Evolutionary conservation across 2,888 invertebrate genomes (phyloP), one percentile per base, ranked within the genome.

Genomic region (Smittia aterrima): DNA sequence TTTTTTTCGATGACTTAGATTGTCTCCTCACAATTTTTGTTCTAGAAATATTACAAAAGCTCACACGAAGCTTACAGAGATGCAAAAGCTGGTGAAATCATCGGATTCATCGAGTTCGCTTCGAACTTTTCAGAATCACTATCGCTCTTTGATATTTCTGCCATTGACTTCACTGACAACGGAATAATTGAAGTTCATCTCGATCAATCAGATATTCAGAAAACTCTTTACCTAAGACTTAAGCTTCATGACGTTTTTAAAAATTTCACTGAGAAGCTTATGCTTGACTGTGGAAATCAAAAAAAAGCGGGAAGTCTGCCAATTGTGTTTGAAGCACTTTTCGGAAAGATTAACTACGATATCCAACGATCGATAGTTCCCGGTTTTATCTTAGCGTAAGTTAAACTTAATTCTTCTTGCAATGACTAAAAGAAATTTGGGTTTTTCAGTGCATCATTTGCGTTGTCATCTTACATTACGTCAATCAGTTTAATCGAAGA

Each of bases 281-380:
- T 91, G 79, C 79, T 77, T 0, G 86, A 87, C 0, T 90, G 92
- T 78, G 84, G 86, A 0, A 83, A 86, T 67, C 83, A 85, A 22
- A 80, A 83, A 13, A 84, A 83, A 76, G 77, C 85, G 7, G 86
- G 83, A 0, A 79, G 81, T 13, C 80, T 87, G 68, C 90, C 90
- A 4, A 82, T 90, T 2, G 78, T 87, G 81, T 87, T 90, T 78
- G 82, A 86, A 64, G 83, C 90, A 0, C 81, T 91, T 54, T 90
- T 86, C 79, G 92, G 92, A 0, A 80, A 80, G n/a, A 82, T 82
- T 73, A 84, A 89, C 70, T 86, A 89, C 0, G 87, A 87, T 74
- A 90, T 89, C 79, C 86, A 88, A 0, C 86, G 87, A 74, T 93
- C 90, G 79, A 90, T 93, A 87, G 89, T 90, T 0, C 92, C 93